Evolutionary conservation across 1,140 invertebrate species (phyloP), one percentile per base, ranked within the genome.

Genomic region (Ceratoteleas bidentatus): DNA sequence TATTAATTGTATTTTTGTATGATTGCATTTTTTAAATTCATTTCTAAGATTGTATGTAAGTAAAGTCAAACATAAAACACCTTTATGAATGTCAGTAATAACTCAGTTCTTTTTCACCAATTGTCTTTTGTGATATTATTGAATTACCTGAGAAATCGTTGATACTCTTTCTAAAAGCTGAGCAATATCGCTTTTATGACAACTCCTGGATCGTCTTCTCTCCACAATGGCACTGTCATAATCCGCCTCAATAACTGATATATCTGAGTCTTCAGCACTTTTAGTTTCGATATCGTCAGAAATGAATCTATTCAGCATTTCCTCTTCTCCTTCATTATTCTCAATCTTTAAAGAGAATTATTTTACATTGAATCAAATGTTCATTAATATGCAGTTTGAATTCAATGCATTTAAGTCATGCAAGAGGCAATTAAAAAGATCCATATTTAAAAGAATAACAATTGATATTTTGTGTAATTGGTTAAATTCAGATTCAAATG

Each of bases 261-360:
- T 79, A 57, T 79, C 76, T n/a, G 76, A 79, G 49, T 68, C 69
- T 60, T 70, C 76, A 9, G 10, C 68, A 65, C 43, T 73, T 56
- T 32, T 79, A 38, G 57, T 57, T 32, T 69, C 74, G 13, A 52
- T 36, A 16, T 79, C 62, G n/a, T 78, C 52, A 43, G 50, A 43
- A 36, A 49, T 14, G 36, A 33, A 4, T 49, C 47, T 53, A 40
- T 36, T 66, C 43, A 34, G 36, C 15, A 10, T 36, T 43, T 66
- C 36, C 11, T 34, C 58, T 33, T 60, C 40, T 15, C 43, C 43
- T 9, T 8, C 49, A 40, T 16, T 58, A 50, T 49, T 60, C 32
- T 15, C 47, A 24, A 66, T 32, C 62, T 76, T 14, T 7, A 52
- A 16, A 13, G 0, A 49, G 14, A 49, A 49, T n/a, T 4, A 49